Percentiles rank a stretch among this genome's conserved stretches.
Evolutionary conservation across 2,888 invertebrate species (phyloP).

Genomic region (Aphrophora alni): DNA sequence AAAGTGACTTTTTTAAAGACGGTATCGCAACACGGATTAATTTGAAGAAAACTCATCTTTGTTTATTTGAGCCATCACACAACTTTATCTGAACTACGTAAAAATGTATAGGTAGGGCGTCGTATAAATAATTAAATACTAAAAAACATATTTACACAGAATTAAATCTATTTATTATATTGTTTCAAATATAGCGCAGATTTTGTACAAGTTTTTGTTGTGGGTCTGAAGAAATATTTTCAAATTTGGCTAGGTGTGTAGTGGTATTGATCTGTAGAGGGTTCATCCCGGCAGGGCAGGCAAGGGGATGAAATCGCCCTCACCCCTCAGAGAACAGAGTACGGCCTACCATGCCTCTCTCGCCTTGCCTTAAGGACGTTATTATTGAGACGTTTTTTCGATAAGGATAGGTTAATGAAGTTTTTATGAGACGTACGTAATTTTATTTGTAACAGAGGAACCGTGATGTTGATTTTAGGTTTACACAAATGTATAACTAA

Average conservation of each 20-base stretch:
- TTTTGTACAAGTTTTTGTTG: too few relatives aligned
- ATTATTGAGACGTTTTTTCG: neutral
- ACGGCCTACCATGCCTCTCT: neutral
- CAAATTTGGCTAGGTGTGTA: constrained; percentile 2
- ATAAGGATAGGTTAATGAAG: neutral
- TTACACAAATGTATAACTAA: too few relatives aligned
- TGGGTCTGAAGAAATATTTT: neutral
- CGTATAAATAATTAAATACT: too few relatives aligned
- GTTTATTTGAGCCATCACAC: too few relatives aligned
- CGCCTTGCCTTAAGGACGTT: neutral
- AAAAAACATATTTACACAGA: too few relatives aligned
- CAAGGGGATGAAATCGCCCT: neutral
- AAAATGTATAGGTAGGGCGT: too few relatives aligned
- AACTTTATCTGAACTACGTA: too few relatives aligned
- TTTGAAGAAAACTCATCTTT: too few relatives aligned
- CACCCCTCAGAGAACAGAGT: neutral
- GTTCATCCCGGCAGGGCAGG: neutral
- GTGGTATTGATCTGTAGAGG: neutral
- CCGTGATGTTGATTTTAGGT: neutral
- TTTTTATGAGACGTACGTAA: neutral
- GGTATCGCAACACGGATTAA: too few relatives aligned
- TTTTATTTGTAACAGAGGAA: neutral
- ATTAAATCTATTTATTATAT: too few relatives aligned
- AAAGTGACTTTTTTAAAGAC: too few relatives aligned
- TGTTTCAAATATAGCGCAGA: too few relatives aligned